These are phyloP conservation scores for Rhopilema esculentum DNA, from an alignment of 30 jellyfish, hydroid and myxozoan species.

Conservation along the genomic window DNA sequence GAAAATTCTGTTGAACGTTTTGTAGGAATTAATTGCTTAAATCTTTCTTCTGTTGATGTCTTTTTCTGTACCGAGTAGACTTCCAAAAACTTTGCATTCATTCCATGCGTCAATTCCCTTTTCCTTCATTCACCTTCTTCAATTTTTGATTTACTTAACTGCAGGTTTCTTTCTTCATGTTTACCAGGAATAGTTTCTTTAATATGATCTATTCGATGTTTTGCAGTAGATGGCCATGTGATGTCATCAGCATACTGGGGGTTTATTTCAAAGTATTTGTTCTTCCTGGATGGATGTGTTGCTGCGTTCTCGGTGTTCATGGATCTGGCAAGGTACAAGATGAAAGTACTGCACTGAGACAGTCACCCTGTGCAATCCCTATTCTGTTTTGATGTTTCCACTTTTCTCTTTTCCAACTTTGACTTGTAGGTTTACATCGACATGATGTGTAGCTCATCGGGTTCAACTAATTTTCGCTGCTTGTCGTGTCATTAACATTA, in stretches of 20 bases:
- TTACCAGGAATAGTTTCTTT: slow-evolving; percentile 47
- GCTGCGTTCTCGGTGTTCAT: slow-evolving; percentile 37
- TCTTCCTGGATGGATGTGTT: slow-evolving; percentile 43
- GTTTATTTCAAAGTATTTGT: slow-evolving; percentile 56
- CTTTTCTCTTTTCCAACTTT: slow-evolving; percentile 43
- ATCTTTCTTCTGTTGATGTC: no score
- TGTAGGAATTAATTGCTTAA: no score
- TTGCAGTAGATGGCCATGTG: slow-evolving; percentile 63
- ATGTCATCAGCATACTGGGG: slow-evolving; percentile 70
- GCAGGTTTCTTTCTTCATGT: slow-evolving; percentile 45
- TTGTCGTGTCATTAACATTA: no score
- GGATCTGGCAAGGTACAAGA: slow-evolving; percentile 66
- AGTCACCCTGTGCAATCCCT: slow-evolving; percentile 56
- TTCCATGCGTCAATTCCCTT: no score
- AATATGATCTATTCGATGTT: slow-evolving; percentile 51
- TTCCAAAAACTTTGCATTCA: no score
- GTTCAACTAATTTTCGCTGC: slow-evolving; percentile 11
- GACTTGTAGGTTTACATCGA: slow-evolving; percentile 19
- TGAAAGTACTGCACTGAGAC: slow-evolving; percentile 52
- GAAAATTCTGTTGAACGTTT: no score
- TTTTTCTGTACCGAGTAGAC: no score
- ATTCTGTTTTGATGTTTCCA: neutral
- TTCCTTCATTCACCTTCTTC: no score
- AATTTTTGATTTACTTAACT: slow-evolving; percentile 50
- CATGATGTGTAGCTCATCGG: slow-evolving; percentile 60